Conservation (phyloP, 2,797 vertebrate species). For the Graptemys geographica region DNA sequence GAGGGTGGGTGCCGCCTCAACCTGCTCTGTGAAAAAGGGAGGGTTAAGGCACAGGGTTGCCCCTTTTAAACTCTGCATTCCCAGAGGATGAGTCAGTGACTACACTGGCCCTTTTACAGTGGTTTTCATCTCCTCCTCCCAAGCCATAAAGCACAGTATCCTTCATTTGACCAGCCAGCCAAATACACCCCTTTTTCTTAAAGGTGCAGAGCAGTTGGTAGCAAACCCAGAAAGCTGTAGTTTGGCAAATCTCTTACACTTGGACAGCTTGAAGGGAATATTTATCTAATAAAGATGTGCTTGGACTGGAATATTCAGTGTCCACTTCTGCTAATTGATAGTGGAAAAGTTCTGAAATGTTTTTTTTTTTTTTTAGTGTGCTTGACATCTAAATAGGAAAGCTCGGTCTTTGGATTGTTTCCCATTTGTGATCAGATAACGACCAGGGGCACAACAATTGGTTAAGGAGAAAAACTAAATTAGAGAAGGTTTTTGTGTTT, state of each 20-base stretch:
- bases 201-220: background rate
- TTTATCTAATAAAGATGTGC: background rate
- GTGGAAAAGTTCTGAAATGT: background rate
- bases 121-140: too few species aligned
- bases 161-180: too few species aligned
- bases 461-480: background rate
- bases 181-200: too few species aligned
- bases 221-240: background rate
- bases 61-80: too few species aligned
- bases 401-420: background rate
- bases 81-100: too few species aligned
- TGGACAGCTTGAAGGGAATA: background rate
- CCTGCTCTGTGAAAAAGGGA: too few species aligned
- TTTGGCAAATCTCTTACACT: background rate
- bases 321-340: background rate
- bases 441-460: background rate
- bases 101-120: too few species aligned
- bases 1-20: too few species aligned
- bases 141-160: too few species aligned
- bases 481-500: background rate
- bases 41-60: too few species aligned
- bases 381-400: background rate
- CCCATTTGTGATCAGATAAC: background rate
- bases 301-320: background rate
- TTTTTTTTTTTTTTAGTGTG: too few species aligned